Evolutionary conservation across 2,888 invertebrate species (phyloP), one percentile per base, ranked within the genome.

Genomic region (Steinernema hermaphroditum): DNA sequence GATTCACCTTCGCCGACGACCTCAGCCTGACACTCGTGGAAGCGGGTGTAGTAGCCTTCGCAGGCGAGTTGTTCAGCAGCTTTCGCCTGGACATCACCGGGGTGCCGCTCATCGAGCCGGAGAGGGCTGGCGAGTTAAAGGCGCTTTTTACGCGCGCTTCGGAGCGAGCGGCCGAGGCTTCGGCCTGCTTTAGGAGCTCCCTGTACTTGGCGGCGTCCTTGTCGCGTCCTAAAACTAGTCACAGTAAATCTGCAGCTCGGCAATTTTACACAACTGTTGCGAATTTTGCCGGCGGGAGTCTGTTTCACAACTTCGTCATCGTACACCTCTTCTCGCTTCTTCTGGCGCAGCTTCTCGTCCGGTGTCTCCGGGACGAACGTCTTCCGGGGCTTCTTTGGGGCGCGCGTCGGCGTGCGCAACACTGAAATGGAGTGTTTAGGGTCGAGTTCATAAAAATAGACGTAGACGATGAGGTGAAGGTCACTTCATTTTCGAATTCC

Each of bases 201-300:
- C 54, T 14, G 54, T 54, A 54, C 54, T 54, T 54, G 12, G 54
- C 54, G 6, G 54, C 54, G 54, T 54, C 54, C 19, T 54, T 54
- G 54, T 54, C 54, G 2, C 27, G 22, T 54, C 54, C 54, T 54
- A 54, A 54, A 54, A 54, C 16, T 24, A 12, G 54, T 24, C 16
- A 46, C 46, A 46, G 46, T 46, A 4, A 46, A 19, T 46, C 27
- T 6, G 2, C 9, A 1, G 6, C 27, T 12, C 54, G 54, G 16
- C 27, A 16, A 22, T 37, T 12, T 14, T 8, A 22, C 27, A 27
- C 16, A 54, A 22, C 54, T 54, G 19, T 6, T 54, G 6, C 54
- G 54, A 14, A 54, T 22, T 54, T 54, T 54, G 12, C 54, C 54
- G 4, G 54, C 54, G 54, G 27, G 54, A 22, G 54, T 54, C 19